phyloP scores from a whole-genome alignment of 2,888 invertebrate genomes.

The Tinea semifulvella region DNA sequence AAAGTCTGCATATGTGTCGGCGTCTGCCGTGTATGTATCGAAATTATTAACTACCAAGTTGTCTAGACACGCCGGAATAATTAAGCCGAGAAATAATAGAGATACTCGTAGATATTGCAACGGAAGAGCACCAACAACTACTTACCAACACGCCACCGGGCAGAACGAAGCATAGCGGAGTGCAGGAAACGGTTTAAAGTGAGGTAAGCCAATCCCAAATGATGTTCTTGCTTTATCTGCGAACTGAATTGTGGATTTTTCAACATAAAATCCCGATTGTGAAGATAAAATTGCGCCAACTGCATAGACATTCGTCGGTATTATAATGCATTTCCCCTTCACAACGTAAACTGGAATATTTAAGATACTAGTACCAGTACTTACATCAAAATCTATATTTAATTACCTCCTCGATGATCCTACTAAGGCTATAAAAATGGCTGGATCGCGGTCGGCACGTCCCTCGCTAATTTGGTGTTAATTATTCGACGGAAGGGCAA shows the following conservation, averaged over 20 bases:
- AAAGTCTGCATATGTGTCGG: too few relatives aligned
- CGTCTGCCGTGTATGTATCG: neutral
- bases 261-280: constrained; percentile 13
- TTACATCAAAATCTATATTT: constrained; percentile 11
- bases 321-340: constrained; percentile 2
- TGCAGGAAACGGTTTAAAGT: constrained; percentile 19
- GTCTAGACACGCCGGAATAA: constrained; percentile 8
- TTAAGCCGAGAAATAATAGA: constrained; percentile 5
- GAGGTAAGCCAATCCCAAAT: constrained; percentile 21
- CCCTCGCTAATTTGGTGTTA: constrained; percentile 39
- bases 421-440: constrained; percentile 8
- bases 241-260: constrained; percentile 12
- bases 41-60: constrained; percentile 5
- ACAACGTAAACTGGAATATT: neutral
- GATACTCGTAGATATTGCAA: constrained; percentile 5
- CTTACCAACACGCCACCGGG: constrained; percentile 16
- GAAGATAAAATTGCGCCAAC: neutral
- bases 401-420: neutral
- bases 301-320: constrained; percentile 14
- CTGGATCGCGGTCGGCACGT: constrained; percentile 9
- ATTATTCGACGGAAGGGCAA: constrained; percentile 43
- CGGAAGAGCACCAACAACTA: constrained; percentile 10
- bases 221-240: constrained; percentile 16
- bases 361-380: neutral
- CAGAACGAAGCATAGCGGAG: constrained; percentile 16